phyloP scores from a whole-genome alignment of 2,888 invertebrate species.

The Dynastes tityus region DNA sequence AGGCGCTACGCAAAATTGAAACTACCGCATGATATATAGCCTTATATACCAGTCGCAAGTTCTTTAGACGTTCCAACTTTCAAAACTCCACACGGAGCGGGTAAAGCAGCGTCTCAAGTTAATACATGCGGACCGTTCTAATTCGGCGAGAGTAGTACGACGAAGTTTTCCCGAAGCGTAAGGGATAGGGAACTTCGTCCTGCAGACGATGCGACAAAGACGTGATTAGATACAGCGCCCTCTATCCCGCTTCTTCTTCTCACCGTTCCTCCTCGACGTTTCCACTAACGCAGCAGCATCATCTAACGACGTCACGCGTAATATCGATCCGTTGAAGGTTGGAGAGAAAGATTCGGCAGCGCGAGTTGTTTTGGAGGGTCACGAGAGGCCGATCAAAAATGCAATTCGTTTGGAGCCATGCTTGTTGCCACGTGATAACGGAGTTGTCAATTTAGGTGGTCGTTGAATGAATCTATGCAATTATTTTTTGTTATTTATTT shows the following conservation, averaged over 20 bases:
- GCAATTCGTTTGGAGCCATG: no score
- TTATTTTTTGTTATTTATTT: no score
- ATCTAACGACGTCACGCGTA: slow-evolving; percentile 41
- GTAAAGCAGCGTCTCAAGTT: background rate
- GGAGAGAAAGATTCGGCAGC: background rate
- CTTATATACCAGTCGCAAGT: background rate
- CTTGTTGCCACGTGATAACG: no score
- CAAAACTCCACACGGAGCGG: background rate
- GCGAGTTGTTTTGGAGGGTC: no score
- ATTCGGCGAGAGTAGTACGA: background rate
- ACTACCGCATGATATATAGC: no score
- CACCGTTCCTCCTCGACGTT: background rate
- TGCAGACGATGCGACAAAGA: slow-evolving; percentile 35
- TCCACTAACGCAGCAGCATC: slow-evolving; percentile 33
- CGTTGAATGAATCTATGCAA: no score
- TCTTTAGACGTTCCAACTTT: background rate
- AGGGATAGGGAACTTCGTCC: slow-evolving; percentile 13
- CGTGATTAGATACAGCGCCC: background rate
- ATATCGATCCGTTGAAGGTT: slow-evolving; percentile 35
- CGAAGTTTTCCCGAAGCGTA: slow-evolving; percentile 2
- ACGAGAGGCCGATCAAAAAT: no score
- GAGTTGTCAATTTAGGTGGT: no score
- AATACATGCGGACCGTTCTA: slow-evolving; percentile 7
- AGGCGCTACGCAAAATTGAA: background rate
- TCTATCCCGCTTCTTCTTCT: slow-evolving; percentile 7